Conservation (phyloP, 2,113 vertebrate species). For the Gallinago media region DNA sequence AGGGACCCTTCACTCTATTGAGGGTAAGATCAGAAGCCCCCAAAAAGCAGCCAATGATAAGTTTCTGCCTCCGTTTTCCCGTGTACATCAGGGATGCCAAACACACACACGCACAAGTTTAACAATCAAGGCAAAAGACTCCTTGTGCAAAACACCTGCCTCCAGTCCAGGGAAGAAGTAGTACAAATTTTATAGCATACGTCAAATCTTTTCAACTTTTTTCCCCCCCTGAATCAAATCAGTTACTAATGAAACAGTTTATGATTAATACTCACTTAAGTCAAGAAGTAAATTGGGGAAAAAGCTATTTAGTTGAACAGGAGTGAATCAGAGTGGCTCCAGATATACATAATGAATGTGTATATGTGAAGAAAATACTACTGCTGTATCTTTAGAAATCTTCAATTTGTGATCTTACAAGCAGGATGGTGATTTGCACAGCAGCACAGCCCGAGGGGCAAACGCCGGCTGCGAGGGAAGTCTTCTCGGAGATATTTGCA, state of each 20-base stretch:
- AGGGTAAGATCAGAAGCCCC: not conserved
- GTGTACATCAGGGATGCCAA: not conserved
- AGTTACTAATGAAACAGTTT: slow-evolving; percentile 21
- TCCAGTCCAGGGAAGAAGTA: not conserved
- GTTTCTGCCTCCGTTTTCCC: not conserved
- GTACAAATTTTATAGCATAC: not conserved
- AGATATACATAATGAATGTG: not conserved
- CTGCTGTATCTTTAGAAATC: not conserved
- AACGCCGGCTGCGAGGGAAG: accelerated
- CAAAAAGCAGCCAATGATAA: not conserved
- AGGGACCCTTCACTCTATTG: not conserved
- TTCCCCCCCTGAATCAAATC: not conserved
- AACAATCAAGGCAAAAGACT: not conserved
- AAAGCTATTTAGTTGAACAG: not conserved
- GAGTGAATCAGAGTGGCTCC: not conserved
- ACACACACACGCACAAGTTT: not conserved
- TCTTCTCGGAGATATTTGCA: accelerated
- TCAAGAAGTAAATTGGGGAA: slow-evolving; percentile 12
- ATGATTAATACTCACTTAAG: slow-evolving; percentile 40
- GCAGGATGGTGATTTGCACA: not conserved
- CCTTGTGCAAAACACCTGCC: slow-evolving; percentile 18
- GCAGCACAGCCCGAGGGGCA: not conserved
- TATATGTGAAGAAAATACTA: not conserved
- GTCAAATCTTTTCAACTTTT: not conserved
- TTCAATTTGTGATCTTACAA: not conserved